Evolutionary conservation across 1,140 invertebrate species (phyloP), one percentile per base, ranked within the genome.

Genomic region (Drosophila kepulauana): DNA sequence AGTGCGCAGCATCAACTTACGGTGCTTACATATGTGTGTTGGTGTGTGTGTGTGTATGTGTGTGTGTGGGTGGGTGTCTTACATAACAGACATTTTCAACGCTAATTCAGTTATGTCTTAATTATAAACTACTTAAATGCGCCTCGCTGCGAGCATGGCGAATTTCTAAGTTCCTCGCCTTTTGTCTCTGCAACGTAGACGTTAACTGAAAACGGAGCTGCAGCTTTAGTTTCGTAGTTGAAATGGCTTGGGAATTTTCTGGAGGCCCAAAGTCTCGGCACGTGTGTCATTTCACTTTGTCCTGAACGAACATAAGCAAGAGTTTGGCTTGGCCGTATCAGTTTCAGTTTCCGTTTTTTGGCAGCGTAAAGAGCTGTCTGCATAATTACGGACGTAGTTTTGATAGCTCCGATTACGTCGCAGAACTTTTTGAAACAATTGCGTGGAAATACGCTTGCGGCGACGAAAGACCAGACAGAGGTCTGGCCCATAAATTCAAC

Each of bases 91-190:
- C 82, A 91, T 91, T 91, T 91, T 85, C 81, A 91, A 88, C 88
- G 88, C 81, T 91, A 91, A 91, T 91, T 91, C 88, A 85, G 88
- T 91, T 91, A 91, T 88, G 86, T 91, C 88, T 91, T 91, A 91
- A 91, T 91, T 91, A 91, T 91, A 91, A 91, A 84, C 88, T 91
- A 88, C 85, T 88, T 88, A 88, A 70, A 65, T 54, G 67, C 78
- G 65, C 63, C 69, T 78, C 78, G 70, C 78, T 79, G 77, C 73
- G 72, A 88, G 84, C 79, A 70, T 69, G 59, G 63, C 84, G 59
- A 84, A 88, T 86, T 79, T 75, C 84, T 75, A 89, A 89, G 73
- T 63, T 38, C 35, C 33, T 35, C 51, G 41, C 1, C 66, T 56
- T 61, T 45, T 56, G 25, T 35, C 28, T 30, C 52, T 54, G 51